Conservation (phyloP, 2,888 invertebrate species). For the Xestia ashworthii region DNA sequence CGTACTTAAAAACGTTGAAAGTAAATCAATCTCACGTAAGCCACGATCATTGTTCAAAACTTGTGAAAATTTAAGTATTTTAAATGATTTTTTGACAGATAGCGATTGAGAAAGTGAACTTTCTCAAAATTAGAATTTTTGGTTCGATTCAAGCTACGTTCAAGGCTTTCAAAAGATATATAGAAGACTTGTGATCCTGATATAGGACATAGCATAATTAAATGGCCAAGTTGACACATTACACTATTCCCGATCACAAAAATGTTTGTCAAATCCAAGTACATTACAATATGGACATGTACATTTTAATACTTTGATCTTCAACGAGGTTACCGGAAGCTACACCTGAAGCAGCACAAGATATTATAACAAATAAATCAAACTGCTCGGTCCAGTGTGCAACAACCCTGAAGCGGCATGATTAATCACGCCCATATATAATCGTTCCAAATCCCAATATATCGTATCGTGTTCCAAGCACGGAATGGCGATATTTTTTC, state of each 20-base stretch:
- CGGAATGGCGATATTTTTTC: constrained; percentile 1
- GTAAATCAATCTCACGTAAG: not conserved
- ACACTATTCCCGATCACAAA: not conserved
- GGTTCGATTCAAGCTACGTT: not conserved
- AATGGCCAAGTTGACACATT: not conserved
- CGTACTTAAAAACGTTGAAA: not conserved
- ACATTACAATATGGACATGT: not conserved
- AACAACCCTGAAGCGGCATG: constrained; percentile 14
- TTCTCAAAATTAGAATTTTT: not conserved
- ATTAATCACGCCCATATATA: constrained; percentile 40
- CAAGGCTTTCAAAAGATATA: not conserved
- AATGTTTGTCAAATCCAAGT: not conserved
- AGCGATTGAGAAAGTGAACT: not conserved
- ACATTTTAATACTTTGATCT: not conserved
- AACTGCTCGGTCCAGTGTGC: constrained; percentile 11
- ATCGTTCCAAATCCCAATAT: constrained; percentile 31
- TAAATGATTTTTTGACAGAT: not conserved
- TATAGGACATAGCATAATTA: too few species aligned
- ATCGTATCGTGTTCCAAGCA: constrained; percentile 29
- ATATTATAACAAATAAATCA: constrained; percentile 22
- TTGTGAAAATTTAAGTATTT: not conserved
- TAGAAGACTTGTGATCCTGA: not conserved
- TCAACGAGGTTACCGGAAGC: not conserved
- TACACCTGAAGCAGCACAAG: not conserved
- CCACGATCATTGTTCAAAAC: not conserved